Evolutionary conservation across 2,888 invertebrate genomes (phyloP), one percentile per base, ranked within the genome.

Genomic region (Halocaridina rubra): DNA sequence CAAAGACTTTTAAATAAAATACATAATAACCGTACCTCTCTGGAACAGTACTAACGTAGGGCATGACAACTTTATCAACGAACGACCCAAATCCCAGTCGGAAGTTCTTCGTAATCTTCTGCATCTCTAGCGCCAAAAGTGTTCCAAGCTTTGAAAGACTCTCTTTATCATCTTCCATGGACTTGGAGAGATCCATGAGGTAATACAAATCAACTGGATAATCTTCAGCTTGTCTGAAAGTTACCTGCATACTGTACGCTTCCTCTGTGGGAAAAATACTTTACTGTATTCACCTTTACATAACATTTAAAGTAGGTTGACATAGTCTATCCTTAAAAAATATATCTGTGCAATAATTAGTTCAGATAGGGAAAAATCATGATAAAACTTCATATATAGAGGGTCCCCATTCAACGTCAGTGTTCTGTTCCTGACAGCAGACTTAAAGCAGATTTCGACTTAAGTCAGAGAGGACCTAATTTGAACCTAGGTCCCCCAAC

Each of bases 201-300:
- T 99, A 99, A 92, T 99, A 99, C 22, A 99, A 93, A 92, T 99
- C 99, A 2, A 99, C 98, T 0, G 99, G 99, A 91, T 99, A 99
- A 91, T 99, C 98, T 24, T 87, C 86, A 2, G 88, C 88, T 72
- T 87, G 86, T 13, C 87, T 71, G 86, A 88, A 88, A 19, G 86
- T 81, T 27, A 88, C 86, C 30, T 80, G 75, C 72, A 88, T 71
- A 32, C 79, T 80, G 75, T 81, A 76, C 10, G 84, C 57, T 69
- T 88, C 87, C 64, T 84, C 87, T 87, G 79, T 24, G 8, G 4
- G 29, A 32, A 22, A 30, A 19, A 61, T 7, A 59, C n/a, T n/a
- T n/a, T n/a, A n/a, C n/a, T n/a, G n/a, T n/a, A n/a, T n/a, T n/a
- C n/a, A n/a, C n/a, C n/a, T n/a, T n/a, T n/a, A n/a, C n/a, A n/a